Conservation (phyloP, 23 tunicate species). For the Clavelina lepadiformis region DNA sequence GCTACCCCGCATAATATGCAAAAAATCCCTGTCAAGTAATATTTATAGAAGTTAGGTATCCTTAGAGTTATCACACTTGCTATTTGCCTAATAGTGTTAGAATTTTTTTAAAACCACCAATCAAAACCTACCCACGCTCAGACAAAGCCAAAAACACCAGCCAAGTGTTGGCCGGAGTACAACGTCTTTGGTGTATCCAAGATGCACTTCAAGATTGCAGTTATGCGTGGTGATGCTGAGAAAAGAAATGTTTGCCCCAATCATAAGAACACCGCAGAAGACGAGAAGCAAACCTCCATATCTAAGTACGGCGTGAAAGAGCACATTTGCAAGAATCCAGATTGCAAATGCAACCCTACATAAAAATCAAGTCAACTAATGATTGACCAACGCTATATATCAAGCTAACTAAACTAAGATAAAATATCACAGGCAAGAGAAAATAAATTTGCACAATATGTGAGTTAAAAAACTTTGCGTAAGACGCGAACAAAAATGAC, state of each 20-base stretch:
- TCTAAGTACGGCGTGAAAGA: slow-evolving; percentile 48
- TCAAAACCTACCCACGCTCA: slow-evolving; percentile 52
- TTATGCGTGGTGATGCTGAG: slow-evolving; percentile 33
- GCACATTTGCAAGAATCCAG: slow-evolving; percentile 61
- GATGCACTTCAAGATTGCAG: slow-evolving; percentile 26
- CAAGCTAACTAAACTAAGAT: no score
- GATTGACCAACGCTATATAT: no score
- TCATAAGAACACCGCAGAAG: slow-evolving; percentile 64
- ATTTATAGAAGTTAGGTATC: background rate
- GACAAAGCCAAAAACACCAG: slow-evolving; percentile 88
- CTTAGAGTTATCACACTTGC: background rate
- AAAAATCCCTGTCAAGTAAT: slow-evolving; percentile 14
- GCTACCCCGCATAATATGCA: slow-evolving; percentile 21
- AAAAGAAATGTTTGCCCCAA: slow-evolving; percentile 57
- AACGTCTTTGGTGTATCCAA: slow-evolving; percentile 53
- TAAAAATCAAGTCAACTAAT: no score
- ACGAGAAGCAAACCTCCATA: slow-evolving; percentile 59
- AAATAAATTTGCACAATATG: no score
- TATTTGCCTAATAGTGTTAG: background rate
- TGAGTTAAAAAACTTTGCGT: no score
- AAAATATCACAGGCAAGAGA: no score
- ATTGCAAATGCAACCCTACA: slow-evolving; percentile 80
- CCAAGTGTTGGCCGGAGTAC: slow-evolving; percentile 43
- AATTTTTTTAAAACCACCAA: background rate
- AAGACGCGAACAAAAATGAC: no score